Evolutionary conservation across 2,797 vertebrate species (phyloP).

Genomic region (Acipenser ruthenus): DNA sequence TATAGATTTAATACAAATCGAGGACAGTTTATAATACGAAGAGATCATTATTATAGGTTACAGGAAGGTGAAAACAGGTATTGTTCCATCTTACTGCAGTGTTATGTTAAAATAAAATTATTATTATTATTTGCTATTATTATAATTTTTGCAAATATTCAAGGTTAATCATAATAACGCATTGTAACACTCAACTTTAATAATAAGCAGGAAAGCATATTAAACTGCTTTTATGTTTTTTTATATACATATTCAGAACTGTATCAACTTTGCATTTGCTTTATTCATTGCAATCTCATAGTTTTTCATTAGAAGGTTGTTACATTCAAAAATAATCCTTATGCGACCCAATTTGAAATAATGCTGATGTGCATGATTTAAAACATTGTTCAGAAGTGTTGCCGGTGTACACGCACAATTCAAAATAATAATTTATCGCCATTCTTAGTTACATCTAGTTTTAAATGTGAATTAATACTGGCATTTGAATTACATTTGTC

Average conservation of each 20-base stretch:
- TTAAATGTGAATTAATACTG: not conserved
- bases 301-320: not conserved
- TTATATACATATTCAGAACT: too few species aligned
- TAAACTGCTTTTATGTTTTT: too few species aligned
- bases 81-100: not conserved
- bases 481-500: conserved; percentile 5
- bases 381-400: too few species aligned
- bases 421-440: too few species aligned
- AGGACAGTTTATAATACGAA: not conserved
- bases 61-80: not conserved
- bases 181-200: too few species aligned
- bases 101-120: not conserved
- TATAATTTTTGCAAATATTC: not conserved
- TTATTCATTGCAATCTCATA: too few species aligned
- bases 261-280: too few species aligned
- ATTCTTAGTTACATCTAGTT: too few species aligned
- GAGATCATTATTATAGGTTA: not conserved
- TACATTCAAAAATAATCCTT: not conserved
- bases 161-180: too few species aligned
- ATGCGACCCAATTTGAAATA: not conserved
- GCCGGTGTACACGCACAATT: too few species aligned
- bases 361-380: too few species aligned
- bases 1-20: not conserved
- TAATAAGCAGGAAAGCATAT: too few species aligned
- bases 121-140: not conserved